Evolutionary conservation across 2,113 vertebrate genomes (phyloP), one percentile per base, ranked within the genome.

Genomic region (Poeciliopsis prolifica): DNA sequence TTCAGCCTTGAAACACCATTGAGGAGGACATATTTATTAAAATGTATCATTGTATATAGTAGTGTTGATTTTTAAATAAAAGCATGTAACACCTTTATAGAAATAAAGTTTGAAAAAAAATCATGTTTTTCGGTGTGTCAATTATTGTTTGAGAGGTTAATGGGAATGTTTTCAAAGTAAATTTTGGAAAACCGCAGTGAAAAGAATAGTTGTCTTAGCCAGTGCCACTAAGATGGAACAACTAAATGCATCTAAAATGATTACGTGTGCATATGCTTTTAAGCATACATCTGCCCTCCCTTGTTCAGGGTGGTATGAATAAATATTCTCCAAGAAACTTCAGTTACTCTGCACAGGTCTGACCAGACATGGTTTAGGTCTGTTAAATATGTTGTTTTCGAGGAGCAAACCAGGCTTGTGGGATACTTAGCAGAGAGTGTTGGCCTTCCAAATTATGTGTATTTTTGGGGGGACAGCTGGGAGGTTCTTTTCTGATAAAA

Each of bases 21-120:
- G 81, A 82, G 89, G 84, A 86, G 37, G 85, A 78, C 87, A 91
- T 93, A 93, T 94, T 94, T 92, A 92, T 92, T 85, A 70, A 87
- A 65, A 80, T 78, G 44, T 77, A 81, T 88, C 85, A 82, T 84
- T 93, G 92, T 92, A 92, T 88, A 91, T 93, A 92, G 84, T 89
- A 91, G 80, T 87, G 90, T 91, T 88, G 85, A 92, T 91, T 89
- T 89, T 85, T 89, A 84, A 90, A 86, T 81, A 70, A 87, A 88
- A 86, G 81, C 88, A 92, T 91, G 91, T 87, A 88, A 86, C 63
- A 82, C 73, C 84, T 92, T 94, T 91, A 83, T 87, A 89, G 84
- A 81, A 93, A 92, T 91, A 91, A 92, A 93, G 11, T 61, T 81
- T 10, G 0, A 80, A 83, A 79, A 86, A 67, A 79, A 88, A 68